These are phyloP conservation scores for Lepilemur ruficaudatus DNA, from an alignment of 2,797 vertebrate genomes.

Conservation along the genomic window DNA sequence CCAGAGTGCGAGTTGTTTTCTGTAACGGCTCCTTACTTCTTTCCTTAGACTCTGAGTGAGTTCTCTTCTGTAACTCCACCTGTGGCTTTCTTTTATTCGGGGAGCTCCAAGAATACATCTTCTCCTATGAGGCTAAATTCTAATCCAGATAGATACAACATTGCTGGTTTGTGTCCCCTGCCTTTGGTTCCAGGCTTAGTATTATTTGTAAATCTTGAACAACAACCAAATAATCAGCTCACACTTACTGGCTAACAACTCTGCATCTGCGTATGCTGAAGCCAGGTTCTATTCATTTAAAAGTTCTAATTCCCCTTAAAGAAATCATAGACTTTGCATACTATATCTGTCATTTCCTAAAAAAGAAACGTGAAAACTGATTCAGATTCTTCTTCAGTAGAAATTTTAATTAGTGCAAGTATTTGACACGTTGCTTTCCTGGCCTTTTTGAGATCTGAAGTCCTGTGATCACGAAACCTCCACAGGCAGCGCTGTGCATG, in stretches of 20 bases:
- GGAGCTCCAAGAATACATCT: not conserved
- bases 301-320: not conserved
- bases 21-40: not conserved
- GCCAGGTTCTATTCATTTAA: not conserved
- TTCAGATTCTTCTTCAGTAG: not conserved
- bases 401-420: not conserved
- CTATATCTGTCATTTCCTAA: not conserved
- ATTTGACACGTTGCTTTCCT: not conserved
- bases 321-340: not conserved
- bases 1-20: not conserved
- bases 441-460: not conserved
- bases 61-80: not conserved
- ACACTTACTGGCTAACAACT: not conserved
- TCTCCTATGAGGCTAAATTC: not conserved
- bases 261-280: not conserved
- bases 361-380: not conserved
- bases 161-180: not conserved
- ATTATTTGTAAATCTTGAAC: not conserved
- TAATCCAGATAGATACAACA: not conserved
- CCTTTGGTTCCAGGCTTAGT: not conserved
- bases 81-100: not conserved
- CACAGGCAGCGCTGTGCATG: fast-evolving
- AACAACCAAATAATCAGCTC: not conserved
- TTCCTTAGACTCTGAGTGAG: not conserved
- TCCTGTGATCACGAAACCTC: not conserved